Evolutionary conservation across 2,113 vertebrate species (phyloP).

Genomic region (Vidua macroura): DNA sequence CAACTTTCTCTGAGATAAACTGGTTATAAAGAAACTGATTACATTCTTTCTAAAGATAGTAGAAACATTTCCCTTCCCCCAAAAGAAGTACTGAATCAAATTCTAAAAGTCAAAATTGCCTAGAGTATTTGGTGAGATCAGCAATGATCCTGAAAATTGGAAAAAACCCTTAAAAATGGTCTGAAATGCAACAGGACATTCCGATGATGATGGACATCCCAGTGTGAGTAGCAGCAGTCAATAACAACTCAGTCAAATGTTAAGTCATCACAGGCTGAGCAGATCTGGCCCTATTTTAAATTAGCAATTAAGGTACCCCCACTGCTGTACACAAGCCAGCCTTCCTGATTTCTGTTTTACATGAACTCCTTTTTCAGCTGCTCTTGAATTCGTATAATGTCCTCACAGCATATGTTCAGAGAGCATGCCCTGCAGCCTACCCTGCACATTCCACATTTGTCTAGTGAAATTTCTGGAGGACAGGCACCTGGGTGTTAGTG

Average conservation of each 20-base stretch:
- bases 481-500: not conserved
- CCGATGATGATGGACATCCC: not conserved
- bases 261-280: not conserved
- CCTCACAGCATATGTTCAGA: not conserved
- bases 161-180: rapidly evolving
- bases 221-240: not conserved
- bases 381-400: not conserved
- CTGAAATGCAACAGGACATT: not conserved
- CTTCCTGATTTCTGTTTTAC: not conserved
- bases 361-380: not conserved
- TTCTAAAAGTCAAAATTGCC: not conserved
- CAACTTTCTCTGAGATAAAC: not conserved
- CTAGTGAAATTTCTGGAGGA: not conserved
- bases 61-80: not conserved
- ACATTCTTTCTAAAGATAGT: not conserved
- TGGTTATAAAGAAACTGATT: not conserved
- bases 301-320: not conserved
- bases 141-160: not conserved
- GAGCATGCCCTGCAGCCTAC: not conserved
- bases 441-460: not conserved
- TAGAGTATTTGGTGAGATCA: not conserved
- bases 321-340: not conserved
- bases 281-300: not conserved
- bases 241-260: not conserved
- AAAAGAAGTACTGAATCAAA: not conserved